Evolutionary conservation across 2,888 invertebrate species (phyloP).

Genomic region (Torymus aiolomorphi): DNA sequence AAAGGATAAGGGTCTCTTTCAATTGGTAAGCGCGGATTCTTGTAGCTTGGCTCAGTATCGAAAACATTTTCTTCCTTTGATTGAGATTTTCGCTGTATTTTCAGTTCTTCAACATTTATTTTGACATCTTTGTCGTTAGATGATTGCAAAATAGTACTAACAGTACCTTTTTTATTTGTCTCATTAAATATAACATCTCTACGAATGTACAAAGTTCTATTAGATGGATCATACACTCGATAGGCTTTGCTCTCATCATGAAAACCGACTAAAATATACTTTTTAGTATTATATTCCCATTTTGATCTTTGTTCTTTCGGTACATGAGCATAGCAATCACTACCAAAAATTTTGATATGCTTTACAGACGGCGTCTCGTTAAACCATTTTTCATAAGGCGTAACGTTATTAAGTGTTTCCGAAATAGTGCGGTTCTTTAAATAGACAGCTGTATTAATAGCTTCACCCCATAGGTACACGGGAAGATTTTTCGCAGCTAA

Average conservation of each 20-base stretch:
- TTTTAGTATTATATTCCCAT: background rate
- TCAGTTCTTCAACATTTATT: background rate
- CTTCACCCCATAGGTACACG: no score
- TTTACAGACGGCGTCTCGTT: background rate
- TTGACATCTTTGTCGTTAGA: background rate
- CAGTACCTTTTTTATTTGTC: background rate
- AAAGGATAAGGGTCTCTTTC: background rate
- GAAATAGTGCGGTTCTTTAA: constrained; percentile 3
- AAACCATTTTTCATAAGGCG: background rate
- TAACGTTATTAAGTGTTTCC: background rate
- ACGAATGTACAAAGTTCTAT: background rate
- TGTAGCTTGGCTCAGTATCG: background rate
- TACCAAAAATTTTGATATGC: background rate
- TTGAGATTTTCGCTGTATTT: background rate
- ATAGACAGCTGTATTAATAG: constrained; percentile 1
- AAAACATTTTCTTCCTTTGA: background rate
- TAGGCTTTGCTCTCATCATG: no score
- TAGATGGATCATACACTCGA: no score
- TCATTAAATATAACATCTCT: constrained; percentile 3
- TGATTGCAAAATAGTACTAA: background rate
- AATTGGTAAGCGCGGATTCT: background rate
- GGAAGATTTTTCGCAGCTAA: background rate
- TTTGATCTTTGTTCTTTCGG: background rate
- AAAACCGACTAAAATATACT: no score
- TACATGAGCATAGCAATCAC: background rate